phyloP scores from a whole-genome alignment of 2,797 vertebrate species.

The Leptodactylus fallax region DNA sequence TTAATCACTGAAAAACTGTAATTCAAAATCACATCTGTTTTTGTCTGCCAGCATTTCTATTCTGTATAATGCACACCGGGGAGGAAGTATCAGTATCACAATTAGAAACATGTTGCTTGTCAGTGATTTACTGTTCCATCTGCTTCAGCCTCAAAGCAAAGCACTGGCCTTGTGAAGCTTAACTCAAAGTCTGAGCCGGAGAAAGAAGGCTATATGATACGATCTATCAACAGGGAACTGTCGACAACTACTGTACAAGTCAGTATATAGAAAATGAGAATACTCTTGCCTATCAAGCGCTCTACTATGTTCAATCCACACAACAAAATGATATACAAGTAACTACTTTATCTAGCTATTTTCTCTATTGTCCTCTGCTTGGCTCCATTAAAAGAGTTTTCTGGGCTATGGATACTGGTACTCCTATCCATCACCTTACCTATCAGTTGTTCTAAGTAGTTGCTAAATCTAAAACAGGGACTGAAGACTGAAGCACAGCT shows the following conservation, averaged over 20 bases:
- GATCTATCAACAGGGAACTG: neutral
- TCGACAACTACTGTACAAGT: too few relatives aligned
- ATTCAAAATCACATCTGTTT: slow-evolving; percentile 58
- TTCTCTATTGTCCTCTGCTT: too few relatives aligned
- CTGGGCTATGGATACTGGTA: too few relatives aligned
- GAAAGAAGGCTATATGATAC: neutral
- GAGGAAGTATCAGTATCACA: slow-evolving; percentile 55
- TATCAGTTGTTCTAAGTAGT: too few relatives aligned
- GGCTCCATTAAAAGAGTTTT: too few relatives aligned
- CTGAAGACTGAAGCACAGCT: too few relatives aligned
- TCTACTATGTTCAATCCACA: neutral
- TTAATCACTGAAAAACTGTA: slow-evolving; percentile 54
- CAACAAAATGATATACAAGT: too few relatives aligned
- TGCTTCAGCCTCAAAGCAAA: slow-evolving; percentile 33
- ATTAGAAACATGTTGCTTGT: slow-evolving; percentile 44
- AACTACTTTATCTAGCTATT: too few relatives aligned
- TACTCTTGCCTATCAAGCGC: neutral
- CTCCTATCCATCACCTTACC: too few relatives aligned
- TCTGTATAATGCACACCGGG: slow-evolving; percentile 38
- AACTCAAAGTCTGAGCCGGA: neutral
- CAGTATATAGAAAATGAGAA: neutral
- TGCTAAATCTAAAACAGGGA: too few relatives aligned
- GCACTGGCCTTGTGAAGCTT: neutral
- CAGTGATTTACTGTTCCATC: slow-evolving; percentile 56
- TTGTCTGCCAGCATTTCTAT: slow-evolving; percentile 42